Percentiles rank a stretch among this genome's conserved stretches.
These are phyloP conservation scores for Allygus modestus DNA, from an alignment of 2,888 invertebrate genomes.

Conservation along the genomic window DNA sequence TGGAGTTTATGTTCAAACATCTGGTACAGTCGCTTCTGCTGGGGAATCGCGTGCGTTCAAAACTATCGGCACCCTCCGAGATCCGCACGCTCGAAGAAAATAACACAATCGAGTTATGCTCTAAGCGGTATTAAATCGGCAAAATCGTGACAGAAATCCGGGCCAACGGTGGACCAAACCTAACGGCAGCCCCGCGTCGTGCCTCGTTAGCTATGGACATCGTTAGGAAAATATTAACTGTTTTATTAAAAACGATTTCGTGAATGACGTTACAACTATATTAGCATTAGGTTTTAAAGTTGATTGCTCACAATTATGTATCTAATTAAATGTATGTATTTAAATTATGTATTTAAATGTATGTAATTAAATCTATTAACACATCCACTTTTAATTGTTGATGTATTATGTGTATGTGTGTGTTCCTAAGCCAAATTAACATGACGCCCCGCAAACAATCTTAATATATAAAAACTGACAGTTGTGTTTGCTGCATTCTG, in stretches of 20 bases:
- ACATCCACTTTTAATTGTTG: too few relatives aligned
- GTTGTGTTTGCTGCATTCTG: too few relatives aligned
- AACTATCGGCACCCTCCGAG: not conserved
- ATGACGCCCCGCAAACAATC: too few relatives aligned
- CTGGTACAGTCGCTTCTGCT: not conserved
- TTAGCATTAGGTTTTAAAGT: not conserved
- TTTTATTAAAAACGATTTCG: slow-evolving; percentile 1
- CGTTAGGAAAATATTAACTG: slow-evolving; percentile 17
- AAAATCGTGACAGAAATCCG: slow-evolving; percentile 24
- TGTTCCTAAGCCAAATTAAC: too few relatives aligned
- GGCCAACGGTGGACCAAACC: slow-evolving; percentile 21
- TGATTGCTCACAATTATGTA: not conserved
- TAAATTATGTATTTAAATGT: too few relatives aligned
- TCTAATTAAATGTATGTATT: too few relatives aligned
- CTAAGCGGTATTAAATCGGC: slow-evolving; percentile 6
- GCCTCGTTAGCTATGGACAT: slow-evolving; percentile 7
- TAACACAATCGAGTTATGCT: slow-evolving; percentile 17
- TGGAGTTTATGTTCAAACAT: not conserved
- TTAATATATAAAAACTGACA: too few relatives aligned
- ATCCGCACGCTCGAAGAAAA: not conserved
- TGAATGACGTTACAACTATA: not conserved
- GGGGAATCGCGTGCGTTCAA: not conserved
- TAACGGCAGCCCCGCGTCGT: slow-evolving; percentile 28
- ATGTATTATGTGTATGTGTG: too few relatives aligned
- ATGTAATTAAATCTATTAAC: too few relatives aligned